Percentiles rank a stretch among this genome's conserved stretches.
These are phyloP conservation scores for Agriopis aurantiaria DNA, from an alignment of 2,888 invertebrate genomes.

Conservation along the genomic window DNA sequence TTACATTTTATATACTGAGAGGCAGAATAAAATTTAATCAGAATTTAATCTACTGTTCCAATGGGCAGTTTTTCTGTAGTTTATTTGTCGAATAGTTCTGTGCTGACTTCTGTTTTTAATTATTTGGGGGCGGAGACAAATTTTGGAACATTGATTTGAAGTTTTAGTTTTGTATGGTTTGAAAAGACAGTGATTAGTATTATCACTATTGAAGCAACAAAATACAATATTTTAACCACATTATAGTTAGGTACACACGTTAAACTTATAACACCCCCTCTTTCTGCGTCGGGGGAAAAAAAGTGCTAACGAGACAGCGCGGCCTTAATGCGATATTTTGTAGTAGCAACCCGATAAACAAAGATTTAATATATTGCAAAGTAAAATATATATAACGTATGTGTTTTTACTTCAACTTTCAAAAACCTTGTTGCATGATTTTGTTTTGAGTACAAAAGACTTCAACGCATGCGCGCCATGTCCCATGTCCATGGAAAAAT, in stretches of 20 bases:
- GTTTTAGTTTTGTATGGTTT: constrained; percentile 6
- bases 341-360: too few relatives aligned
- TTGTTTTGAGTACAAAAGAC: not conserved
- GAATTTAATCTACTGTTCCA: constrained; percentile 79
- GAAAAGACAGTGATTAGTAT: not conserved
- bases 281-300: too few relatives aligned
- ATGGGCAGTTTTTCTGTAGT: constrained; percentile 66
- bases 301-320: too few relatives aligned
- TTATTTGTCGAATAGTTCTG: constrained; percentile 46
- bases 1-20: constrained; percentile 52
- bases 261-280: too few relatives aligned
- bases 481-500: not conserved
- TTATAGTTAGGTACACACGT: too few relatives aligned
- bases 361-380: too few relatives aligned
- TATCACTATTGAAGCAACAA: too few relatives aligned
- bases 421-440: too few relatives aligned
- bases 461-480: constrained; percentile 1
- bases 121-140: constrained; percentile 31
- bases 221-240: too few relatives aligned
- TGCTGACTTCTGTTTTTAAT: constrained; percentile 50
- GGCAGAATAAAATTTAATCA: constrained; percentile 78
- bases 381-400: too few relatives aligned
- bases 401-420: too few relatives aligned
- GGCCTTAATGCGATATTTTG: too few relatives aligned
- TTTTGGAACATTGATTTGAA: constrained; percentile 22